Conservation (phyloP, 2,888 invertebrate genomes). For the Automeris io region DNA sequence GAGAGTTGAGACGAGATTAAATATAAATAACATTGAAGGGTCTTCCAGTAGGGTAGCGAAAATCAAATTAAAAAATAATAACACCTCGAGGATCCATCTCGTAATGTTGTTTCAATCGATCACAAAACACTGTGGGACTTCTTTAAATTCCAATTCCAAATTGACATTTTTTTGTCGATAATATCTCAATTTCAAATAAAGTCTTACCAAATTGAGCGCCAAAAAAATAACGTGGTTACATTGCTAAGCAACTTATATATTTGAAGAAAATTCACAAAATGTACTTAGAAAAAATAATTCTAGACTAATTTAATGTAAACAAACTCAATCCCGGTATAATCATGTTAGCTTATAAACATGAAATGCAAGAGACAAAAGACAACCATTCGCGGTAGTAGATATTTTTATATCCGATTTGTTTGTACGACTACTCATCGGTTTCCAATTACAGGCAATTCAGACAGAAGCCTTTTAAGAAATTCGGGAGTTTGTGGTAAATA, state of each 20-base stretch:
- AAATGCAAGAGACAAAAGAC: too few species aligned
- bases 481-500: neutral
- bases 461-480: conserved; percentile 7
- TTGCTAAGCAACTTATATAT: too few species aligned
- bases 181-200: too few species aligned
- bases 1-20: conserved; percentile 33
- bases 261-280: too few species aligned
- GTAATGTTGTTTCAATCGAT: conserved; percentile 20
- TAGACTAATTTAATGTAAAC: too few species aligned
- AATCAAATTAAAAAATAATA: conserved; percentile 59
- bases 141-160: conserved; percentile 7
- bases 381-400: too few species aligned
- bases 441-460: conserved; percentile 1
- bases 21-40: conserved; percentile 53
- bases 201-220: neutral
- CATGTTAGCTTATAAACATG: too few species aligned
- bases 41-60: conserved; percentile 27
- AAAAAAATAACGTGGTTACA: neutral
- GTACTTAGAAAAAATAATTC: too few species aligned
- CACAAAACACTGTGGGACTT: conserved; percentile 6
- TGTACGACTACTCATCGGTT: conserved; percentile 3
- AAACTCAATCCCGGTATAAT: too few species aligned
- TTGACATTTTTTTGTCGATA: neutral
- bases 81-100: conserved; percentile 17
- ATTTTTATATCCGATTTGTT: too few species aligned